These are phyloP conservation scores for Autographa pulchrina DNA, from an alignment of 2,888 invertebrate species.

Conservation along the genomic window DNA sequence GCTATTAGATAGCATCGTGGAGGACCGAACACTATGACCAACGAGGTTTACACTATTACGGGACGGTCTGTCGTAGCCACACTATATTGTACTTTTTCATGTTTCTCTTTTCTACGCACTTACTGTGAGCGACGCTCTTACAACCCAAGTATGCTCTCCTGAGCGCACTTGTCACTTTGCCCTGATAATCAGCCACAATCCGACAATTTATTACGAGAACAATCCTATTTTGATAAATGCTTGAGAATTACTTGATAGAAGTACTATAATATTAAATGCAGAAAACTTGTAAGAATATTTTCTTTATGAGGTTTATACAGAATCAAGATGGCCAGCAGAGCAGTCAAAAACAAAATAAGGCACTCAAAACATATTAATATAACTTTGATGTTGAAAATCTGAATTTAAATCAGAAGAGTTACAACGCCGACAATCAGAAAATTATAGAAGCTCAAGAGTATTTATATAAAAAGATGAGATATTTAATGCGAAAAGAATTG, in stretches of 20 bases:
- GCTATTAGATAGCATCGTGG: conserved; percentile 58
- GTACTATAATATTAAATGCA: conserved; percentile 38
- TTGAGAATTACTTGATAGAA: conserved; percentile 32
- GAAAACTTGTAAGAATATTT: conserved; percentile 2
- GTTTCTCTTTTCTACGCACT: conserved; percentile 79
- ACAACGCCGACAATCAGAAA: conserved; percentile 34
- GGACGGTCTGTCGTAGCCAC: conserved; percentile 58
- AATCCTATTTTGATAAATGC: conserved; percentile 42
- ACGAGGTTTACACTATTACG: conserved; percentile 56
- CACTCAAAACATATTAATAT: conserved; percentile 26
- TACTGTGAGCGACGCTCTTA: conserved; percentile 89
- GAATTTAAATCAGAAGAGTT: conserved; percentile 36
- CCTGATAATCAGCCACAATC: conserved; percentile 79
- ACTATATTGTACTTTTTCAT: conserved; percentile 58
- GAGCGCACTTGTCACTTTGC: conserved; percentile 88
- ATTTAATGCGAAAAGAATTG: conserved; percentile 30
- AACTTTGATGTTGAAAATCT: conserved; percentile 20
- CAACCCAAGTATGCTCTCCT: conserved; percentile 89
- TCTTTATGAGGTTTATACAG: conserved; percentile 9
- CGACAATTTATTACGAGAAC: conserved; percentile 56
- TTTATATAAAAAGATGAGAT: conserved; percentile 44
- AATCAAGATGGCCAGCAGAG: conserved; percentile 28
- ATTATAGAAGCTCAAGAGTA: conserved; percentile 42
- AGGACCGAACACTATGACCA: conserved; percentile 52
- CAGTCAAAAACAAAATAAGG: conserved; percentile 27